Evolutionary conservation across 64 coral and sea anemone genomes (phyloP), one percentile per base, ranked within the genome.

Genomic region (Catalaphyllia jardinei): DNA sequence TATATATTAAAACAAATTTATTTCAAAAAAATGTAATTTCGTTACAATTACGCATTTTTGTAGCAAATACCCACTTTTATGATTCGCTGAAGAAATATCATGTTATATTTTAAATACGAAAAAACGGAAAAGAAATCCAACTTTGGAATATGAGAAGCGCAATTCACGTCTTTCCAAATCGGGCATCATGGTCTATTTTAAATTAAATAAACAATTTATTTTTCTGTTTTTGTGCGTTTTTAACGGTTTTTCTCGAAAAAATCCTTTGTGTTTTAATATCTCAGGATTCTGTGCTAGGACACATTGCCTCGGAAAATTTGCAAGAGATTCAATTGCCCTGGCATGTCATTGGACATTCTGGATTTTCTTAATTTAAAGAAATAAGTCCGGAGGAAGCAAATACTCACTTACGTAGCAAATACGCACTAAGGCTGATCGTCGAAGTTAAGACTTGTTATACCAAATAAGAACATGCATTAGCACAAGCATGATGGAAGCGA

Each of bases 1-100:
- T 12, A 75, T 75, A 75, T 39, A 39, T 75, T 75, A 39, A 75
- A 75, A 75, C 73, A 75, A 75, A 75, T 75, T 35, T 75, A 75
- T 75, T 75, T 39, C 73, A 75, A 75, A 28, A 35, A 28, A 73
- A 73, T 73, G 71, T n/a, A 31, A 73, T n/a, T 73, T 73, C 24
- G 24, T 31, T 73, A 6, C 71, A 28, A n/a, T 8, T 31, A 73
- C 24, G 71, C 24, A 73, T 73, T n/a, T 28, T 14, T 73, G 71
- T 73, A 31, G 60, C 60, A n/a, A 73, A 73, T 73, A n/a, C 73
- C 31, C 73, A 76, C 35, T 76, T 76, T 31, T 33, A 39, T 76
- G 73, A 49, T 76, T 76, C 73, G 29, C 73, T 11, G 73, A 76
- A 76, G 73, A 76, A 76, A 76, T 29, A 76, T 76, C 73, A 35